These are phyloP conservation scores for Pachypsylla venusta DNA, from an alignment of 1,140 invertebrate species.

Conservation along the genomic window DNA sequence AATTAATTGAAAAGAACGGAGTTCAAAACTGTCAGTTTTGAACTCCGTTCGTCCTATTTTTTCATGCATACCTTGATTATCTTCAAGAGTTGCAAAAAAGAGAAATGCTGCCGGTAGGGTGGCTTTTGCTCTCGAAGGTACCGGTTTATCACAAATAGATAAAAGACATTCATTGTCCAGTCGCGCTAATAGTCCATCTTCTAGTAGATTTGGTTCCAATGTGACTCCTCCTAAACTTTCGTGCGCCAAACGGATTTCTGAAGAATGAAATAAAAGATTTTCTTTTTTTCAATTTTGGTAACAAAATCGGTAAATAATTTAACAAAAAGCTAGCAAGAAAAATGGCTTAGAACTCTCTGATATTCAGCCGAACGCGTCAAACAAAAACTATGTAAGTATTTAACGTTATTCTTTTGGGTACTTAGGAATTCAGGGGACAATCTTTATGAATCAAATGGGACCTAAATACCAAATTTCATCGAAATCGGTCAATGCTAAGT, in stretches of 20 bases:
- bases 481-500: too few relatives aligned
- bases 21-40: too few relatives aligned
- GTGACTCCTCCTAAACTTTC: neutral
- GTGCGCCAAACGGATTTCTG: neutral
- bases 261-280: neutral
- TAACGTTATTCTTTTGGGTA: neutral
- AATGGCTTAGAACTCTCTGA: neutral
- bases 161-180: neutral
- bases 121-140: slow-evolving; percentile 53
- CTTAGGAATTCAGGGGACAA: neutral
- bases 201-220: neutral
- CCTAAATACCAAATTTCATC: too few relatives aligned
- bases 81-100: slow-evolving; percentile 11
- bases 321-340: neutral
- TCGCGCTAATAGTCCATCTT: neutral
- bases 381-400: neutral
- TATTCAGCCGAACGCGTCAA: neutral
- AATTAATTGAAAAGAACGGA: too few relatives aligned
- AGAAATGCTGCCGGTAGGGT: slow-evolving; percentile 52
- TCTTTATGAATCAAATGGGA: neutral
- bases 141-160: slow-evolving; percentile 49
- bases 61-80: neutral
- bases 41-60: neutral
- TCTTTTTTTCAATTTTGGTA: neutral
- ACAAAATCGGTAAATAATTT: neutral